phyloP scores from a whole-genome alignment of 2,797 vertebrate genomes.

The Melanotaenia maccullochi region DNA sequence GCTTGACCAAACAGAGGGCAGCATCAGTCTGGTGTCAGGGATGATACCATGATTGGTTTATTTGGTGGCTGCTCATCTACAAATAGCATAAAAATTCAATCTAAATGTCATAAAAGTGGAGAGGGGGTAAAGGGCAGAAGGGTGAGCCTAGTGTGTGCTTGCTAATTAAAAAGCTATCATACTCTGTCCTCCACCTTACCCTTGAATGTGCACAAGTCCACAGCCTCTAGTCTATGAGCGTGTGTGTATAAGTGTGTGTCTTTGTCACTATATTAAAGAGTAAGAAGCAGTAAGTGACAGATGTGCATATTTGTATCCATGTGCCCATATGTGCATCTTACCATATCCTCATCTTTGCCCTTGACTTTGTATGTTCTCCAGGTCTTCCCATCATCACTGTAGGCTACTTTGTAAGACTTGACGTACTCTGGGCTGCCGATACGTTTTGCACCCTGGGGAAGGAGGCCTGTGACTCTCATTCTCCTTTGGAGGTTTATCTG shows the following conservation, averaged over 20 bases:
- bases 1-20: conserved; percentile 60
- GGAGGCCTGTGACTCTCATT: conserved; percentile 97
- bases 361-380: conserved; percentile 97
- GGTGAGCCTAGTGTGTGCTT: conserved; percentile 72
- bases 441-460: conserved; percentile 98
- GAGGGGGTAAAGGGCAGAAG: conserved; percentile 68
- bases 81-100: conserved; percentile 83
- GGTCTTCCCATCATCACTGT: conserved; percentile 94
- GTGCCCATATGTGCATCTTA: conserved; percentile 76
- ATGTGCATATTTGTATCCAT: conserved; percentile 16
- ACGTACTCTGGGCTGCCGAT: conserved; percentile 98
- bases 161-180: conserved; percentile 84
- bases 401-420: conserved; percentile 98
- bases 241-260: conserved; percentile 38
- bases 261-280: conserved; percentile 28
- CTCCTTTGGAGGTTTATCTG: conserved; percentile 98
- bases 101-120: conserved; percentile 76
- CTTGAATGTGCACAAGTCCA: conserved; percentile 63
- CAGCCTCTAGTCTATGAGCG: conserved; percentile 46
- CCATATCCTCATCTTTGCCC: conserved; percentile 94
- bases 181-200: conserved; percentile 77
- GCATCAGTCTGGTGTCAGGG: conserved; percentile 66
- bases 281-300: conserved; percentile 27
- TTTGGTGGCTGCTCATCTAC: conserved; percentile 78
- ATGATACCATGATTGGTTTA: conserved; percentile 76